Base-by-base conservation (phyloP, 2,888 invertebrate genomes). In the Lymantria monacha region DNA sequence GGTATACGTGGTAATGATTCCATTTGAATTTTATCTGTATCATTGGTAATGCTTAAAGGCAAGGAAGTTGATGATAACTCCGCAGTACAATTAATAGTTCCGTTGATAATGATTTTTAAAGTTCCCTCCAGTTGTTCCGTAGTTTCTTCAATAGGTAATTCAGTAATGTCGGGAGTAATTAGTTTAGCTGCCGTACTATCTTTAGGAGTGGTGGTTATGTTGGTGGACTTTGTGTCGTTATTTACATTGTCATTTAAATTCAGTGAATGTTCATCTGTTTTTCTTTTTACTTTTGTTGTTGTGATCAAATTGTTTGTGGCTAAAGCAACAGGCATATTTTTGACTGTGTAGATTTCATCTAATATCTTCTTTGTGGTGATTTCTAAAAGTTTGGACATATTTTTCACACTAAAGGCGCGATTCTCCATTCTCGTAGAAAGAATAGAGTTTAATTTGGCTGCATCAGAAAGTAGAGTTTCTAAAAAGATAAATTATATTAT, bases 21-120 rank as follows among this genome's bases (percentile, higher is more conserved):
- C 49, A 60, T 54, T 15, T 71, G 67, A 3, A 78, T 76, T 55
- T 66, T 79, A 2, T 80, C 73, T 8, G 75, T 77, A 8, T 81
- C 76, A 41, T 85, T 82, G 8, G 75, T 70, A 0, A 76, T 59
- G 56, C 83, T 87, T 3, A 83, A 55, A 9, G 87, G 80, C n/a
- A 85, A 42, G 0, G 85, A 79, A 7, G 85, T 83, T 0, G 90
- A 87, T 1, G 90, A 86, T n/a, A 89, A 52, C 59, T 89, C 90
- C 5, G 90, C 76, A 8, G 90, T 90, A 46, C 90, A 91, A 55
- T 91, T 90, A 5, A 90, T 87, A 12, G 90, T 90, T 22, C 90
- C 90, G 44, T 91, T 91, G 1, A 91, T 79, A 48, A 85, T 75
- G 15, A 90, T 83, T 62, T 79, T 85, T 0, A 89, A 76, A 0